Conservation (phyloP, 2,888 invertebrate genomes). For the Actias luna region DNA sequence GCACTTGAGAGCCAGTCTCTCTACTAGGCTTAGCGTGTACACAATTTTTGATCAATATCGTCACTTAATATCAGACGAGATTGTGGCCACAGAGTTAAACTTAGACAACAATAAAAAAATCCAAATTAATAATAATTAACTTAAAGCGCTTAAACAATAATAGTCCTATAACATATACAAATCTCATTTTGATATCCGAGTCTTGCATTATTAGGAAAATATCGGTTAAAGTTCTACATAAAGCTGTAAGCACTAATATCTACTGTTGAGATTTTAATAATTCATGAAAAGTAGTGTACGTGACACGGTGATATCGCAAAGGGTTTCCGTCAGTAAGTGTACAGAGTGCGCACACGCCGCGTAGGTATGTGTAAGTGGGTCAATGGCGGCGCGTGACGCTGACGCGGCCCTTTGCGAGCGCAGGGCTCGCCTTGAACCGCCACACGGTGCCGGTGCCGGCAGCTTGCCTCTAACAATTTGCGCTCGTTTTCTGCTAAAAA, state of each 20-base stretch:
- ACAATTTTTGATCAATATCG: too few species aligned
- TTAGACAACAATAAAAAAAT: too few species aligned
- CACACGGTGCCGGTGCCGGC: conserved; percentile 55
- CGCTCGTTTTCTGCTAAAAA: conserved; percentile 67
- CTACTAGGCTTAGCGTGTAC: too few species aligned
- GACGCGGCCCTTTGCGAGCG: conserved; percentile 73
- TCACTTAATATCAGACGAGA: too few species aligned
- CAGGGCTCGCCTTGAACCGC: conserved; percentile 79
- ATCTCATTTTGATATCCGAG: background rate
- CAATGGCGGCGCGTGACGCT: conserved; percentile 79
- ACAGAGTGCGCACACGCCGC: conserved; percentile 65
- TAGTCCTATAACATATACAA: too few species aligned
- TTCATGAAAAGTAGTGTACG: conserved; percentile 39
- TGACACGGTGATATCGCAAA: conserved; percentile 50
- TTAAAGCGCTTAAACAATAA: too few species aligned
- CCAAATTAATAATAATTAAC: too few species aligned
- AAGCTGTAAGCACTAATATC: background rate
- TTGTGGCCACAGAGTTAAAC: too few species aligned
- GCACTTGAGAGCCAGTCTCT: too few species aligned
- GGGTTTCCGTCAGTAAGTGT: conserved; percentile 68
- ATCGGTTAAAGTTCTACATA: background rate
- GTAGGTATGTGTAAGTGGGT: conserved; percentile 69
- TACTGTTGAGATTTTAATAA: background rate
- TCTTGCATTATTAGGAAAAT: background rate
- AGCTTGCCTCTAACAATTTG: conserved; percentile 68